A percentile compares a stretch with the other conserved stretches of the same genome.
phyloP scores from a whole-genome alignment of 2,888 invertebrate genomes.

The Phengaris arion region DNA sequence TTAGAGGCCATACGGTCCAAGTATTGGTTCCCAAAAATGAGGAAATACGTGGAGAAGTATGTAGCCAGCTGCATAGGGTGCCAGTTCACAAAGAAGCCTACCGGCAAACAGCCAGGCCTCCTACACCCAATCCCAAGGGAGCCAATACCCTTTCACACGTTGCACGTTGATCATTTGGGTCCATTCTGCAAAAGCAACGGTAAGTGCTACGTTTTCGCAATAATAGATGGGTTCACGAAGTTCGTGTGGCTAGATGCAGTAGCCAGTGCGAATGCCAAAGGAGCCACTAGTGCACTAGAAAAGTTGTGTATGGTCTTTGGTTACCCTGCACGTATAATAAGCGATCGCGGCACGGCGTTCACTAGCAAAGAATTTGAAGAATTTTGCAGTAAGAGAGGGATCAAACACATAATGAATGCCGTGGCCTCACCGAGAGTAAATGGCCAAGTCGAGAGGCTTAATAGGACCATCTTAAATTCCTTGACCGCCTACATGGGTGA shows the following conservation, averaged over 20 bases:
- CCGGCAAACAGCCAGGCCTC: background rate
- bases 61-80: background rate
- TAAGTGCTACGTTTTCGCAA: background rate
- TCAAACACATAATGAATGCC: background rate
- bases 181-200: background rate
- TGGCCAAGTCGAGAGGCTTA: background rate
- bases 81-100: background rate
- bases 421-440: background rate
- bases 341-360: conserved; percentile 2
- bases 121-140: conserved; percentile 3
- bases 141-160: background rate
- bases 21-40: background rate
- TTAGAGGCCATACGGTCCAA: conserved; percentile 3
- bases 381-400: background rate
- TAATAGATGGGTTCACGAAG: background rate
- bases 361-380: background rate
- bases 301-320: background rate
- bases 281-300: background rate
- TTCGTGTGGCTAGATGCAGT: background rate
- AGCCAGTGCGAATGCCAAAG: conserved; percentile 1
- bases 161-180: background rate
- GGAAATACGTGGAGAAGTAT: background rate
- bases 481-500: background rate
- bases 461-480: background rate
- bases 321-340: background rate